Evolutionary conservation across 64 coral and sea anemone genomes (phyloP).

Genomic region (Actinia tenebrosa): DNA sequence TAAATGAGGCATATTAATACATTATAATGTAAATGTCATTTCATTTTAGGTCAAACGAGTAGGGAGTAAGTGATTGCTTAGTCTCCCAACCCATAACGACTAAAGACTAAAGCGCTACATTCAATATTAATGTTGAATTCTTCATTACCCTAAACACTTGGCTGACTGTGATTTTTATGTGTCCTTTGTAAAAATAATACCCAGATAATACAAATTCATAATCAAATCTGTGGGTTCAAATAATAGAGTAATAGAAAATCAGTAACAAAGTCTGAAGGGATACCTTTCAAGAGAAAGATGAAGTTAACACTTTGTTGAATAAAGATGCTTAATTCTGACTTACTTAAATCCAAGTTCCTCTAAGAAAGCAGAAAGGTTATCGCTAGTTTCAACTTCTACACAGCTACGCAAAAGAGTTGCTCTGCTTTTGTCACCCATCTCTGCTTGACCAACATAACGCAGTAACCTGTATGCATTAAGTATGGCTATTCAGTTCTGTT

Average conservation of each 20-base stretch:
- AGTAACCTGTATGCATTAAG: slow-evolving; percentile 53
- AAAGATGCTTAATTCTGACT: neutral
- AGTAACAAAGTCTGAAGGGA: neutral
- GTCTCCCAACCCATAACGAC: neutral
- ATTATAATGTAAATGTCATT: too few relatives aligned
- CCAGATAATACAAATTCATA: slow-evolving; percentile 82
- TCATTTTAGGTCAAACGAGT: too few relatives aligned
- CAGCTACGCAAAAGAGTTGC: slow-evolving; percentile 80
- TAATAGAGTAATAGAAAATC: neutral
- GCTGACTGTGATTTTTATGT: slow-evolving; percentile 76
- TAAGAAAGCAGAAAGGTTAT: slow-evolving; percentile 86
- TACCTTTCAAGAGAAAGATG: too few relatives aligned
- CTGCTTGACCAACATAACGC: slow-evolving; percentile 89
- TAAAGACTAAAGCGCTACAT: too few relatives aligned
- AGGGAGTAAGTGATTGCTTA: too few relatives aligned
- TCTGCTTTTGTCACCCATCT: slow-evolving; percentile 95
- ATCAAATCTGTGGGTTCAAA: slow-evolving; percentile 49
- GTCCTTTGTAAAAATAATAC: slow-evolving; percentile 90
- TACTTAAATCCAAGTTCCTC: slow-evolving; percentile 91
- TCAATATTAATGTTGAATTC: too few relatives aligned
- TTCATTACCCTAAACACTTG: slow-evolving; percentile 78
- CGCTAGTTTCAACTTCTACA: slow-evolving; percentile 84
- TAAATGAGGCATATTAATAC: too few relatives aligned
- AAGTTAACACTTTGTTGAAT: too few relatives aligned
- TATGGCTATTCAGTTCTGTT: too few relatives aligned